These are phyloP conservation scores for Dufourea novaeangliae DNA, from an alignment of 1,140 invertebrate genomes.

Conservation along the genomic window DNA sequence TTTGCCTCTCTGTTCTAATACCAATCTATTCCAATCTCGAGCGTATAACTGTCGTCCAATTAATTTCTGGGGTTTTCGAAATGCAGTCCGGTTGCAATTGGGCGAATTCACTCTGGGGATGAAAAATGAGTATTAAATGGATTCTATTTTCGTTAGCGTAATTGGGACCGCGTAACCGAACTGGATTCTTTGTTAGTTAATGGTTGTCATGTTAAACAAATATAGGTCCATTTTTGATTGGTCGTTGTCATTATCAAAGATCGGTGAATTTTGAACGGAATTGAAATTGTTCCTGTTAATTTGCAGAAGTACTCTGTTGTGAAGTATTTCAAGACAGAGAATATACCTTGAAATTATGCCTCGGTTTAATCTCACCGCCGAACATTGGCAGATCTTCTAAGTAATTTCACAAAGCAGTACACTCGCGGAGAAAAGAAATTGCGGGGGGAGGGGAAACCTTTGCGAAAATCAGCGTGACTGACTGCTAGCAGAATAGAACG, in stretches of 20 bases:
- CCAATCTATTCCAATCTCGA: neutral
- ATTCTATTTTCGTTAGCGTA: neutral
- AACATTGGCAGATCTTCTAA: neutral
- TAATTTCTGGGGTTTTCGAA: constrained; percentile 2
- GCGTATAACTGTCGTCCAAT: neutral
- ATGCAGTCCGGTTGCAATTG: neutral
- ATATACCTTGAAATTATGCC: too few relatives aligned
- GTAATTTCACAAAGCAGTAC: constrained; percentile 11
- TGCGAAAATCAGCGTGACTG: constrained; percentile 23
- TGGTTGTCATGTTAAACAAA: too few relatives aligned
- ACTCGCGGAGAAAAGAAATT: neutral
- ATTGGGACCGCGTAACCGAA: too few relatives aligned
- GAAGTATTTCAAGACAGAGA: too few relatives aligned
- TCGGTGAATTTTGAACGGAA: too few relatives aligned
- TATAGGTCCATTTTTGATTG: too few relatives aligned
- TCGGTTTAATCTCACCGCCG: too few relatives aligned
- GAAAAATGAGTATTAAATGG: neutral
- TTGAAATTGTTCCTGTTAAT: too few relatives aligned
- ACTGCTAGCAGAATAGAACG: constrained; percentile 14
- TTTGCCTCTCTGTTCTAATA: neutral
- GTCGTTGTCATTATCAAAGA: too few relatives aligned
- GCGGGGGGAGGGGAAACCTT: neutral
- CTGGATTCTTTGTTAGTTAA: too few relatives aligned
- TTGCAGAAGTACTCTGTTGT: too few relatives aligned
- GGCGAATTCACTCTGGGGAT: neutral